These are phyloP conservation scores for Aplidium turbinatum DNA, from an alignment of 23 tunicate species.

Conservation along the genomic window DNA sequence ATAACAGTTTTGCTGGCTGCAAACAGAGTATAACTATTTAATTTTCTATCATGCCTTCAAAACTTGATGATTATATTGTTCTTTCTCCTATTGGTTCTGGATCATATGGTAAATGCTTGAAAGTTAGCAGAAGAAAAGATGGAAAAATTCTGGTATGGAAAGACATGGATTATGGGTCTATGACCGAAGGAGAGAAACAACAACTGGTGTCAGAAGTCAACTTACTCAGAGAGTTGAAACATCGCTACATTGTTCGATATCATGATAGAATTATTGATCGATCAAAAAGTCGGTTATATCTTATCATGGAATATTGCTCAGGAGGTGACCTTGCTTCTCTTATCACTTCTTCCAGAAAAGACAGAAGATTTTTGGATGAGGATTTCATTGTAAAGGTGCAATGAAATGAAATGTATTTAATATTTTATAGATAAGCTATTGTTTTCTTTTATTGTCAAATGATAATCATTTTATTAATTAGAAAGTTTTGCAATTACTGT, in stretches of 20 bases:
- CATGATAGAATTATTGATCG: constrained; percentile 93
- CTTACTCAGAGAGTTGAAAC: constrained; percentile 87
- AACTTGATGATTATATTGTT: constrained; percentile 80
- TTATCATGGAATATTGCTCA: constrained; percentile 97
- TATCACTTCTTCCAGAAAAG: constrained; percentile 63
- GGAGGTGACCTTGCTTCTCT: constrained; percentile 95
- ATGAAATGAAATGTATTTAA: no score
- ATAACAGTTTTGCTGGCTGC: no score
- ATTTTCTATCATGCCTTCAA: constrained; percentile 75
- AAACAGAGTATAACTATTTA: no score
- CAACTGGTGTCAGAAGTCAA: constrained; percentile 95
- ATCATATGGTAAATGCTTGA: constrained; percentile 93
- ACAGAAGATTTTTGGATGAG: constrained; percentile 70
- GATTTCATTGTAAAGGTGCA: constrained; percentile 71
- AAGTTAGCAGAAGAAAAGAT: constrained; percentile 75
- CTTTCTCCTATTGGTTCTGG: constrained; percentile 83
- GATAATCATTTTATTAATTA: no score
- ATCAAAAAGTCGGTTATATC: constrained; percentile 81
- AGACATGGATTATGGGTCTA: constrained; percentile 96
- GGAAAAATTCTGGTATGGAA: constrained; percentile 87
- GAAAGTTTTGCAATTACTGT: no score
- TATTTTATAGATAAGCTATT: no score
- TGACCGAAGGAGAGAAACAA: constrained; percentile 95
- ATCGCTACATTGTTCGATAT: constrained; percentile 89
- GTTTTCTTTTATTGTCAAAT: no score